Evolutionary conservation across 2,888 invertebrate species (phyloP), one percentile per base, ranked within the genome.

Genomic region (Drosophila buzzatii): DNA sequence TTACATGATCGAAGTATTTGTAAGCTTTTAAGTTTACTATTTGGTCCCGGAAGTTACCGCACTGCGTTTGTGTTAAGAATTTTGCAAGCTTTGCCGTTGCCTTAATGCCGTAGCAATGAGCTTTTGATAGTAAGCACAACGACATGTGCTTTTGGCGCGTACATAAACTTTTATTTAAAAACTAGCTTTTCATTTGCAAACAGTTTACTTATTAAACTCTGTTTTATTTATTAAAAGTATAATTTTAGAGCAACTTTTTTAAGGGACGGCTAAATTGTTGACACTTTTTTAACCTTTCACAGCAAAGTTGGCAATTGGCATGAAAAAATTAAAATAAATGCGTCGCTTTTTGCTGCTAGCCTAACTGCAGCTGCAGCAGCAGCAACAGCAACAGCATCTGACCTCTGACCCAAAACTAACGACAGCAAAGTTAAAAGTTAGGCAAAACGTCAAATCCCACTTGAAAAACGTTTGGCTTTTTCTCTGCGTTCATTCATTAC

Each of bases 391-490:
- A 37, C 35, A 23, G 37, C 33, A 53, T 35, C 23, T 53, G 27
- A 53, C 45, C 33, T 23, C 41, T 55, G 55, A 55, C 47, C 47
- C 27, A 42, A n/a, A 42, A 41, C 55, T 47, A 53, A 55, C 33
- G 33, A 33, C 33, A 35, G 12, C 35, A 27, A 55, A 67, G 41
- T 14, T 56, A 31, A 41, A 56, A 47, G 52, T 66, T 55, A n/a
- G 47, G 33, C 35, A 55, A 66, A 66, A 35, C 20, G 49, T 56
- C 55, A 42, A 67, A 56, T 67, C 20, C 41, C 55, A 67, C 35
- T 66, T 67, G 47, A 35, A 55, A 31, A 27, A 9, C 39, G 41
- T 49, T 66, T 47, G 39, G 41, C 47, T 49, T 47, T 65, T 67
- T 49, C 45, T 18, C 52, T 35, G 23, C 20, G 12, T 16, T 27